Conservation (phyloP, 2,113 vertebrate species). For the Gallinago paraguaiae region DNA sequence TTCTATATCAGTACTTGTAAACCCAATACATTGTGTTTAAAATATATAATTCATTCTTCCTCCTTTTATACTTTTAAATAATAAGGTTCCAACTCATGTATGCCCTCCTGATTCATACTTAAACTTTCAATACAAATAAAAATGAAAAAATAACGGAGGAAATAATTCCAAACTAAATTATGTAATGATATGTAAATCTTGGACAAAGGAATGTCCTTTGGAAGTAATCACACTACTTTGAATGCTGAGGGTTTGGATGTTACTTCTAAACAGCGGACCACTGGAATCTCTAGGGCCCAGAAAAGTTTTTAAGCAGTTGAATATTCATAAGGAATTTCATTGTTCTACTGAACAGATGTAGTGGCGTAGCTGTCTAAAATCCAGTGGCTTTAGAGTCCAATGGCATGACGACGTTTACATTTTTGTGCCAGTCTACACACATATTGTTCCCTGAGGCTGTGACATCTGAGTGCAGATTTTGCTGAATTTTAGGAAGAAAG, state of each 20-base stretch:
- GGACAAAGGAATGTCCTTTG: neutral
- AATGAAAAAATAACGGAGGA: neutral
- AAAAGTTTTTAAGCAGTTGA: neutral
- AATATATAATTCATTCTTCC: neutral
- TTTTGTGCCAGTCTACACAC: neutral
- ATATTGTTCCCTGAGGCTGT: neutral
- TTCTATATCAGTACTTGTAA: neutral
- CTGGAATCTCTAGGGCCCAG: neutral
- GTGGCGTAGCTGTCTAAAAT: neutral
- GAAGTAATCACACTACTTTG: neutral
- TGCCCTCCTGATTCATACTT: neutral
- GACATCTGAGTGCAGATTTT: neutral
- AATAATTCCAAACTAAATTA: neutral
- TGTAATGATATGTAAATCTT: neutral
- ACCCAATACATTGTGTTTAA: neutral
- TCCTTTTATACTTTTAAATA: neutral
- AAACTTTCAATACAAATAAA: neutral
- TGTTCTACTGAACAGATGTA: neutral
- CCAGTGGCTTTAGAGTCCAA: neutral
- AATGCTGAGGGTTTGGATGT: neutral
- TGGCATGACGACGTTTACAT: accelerated
- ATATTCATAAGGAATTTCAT: neutral
- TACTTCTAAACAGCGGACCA: neutral
- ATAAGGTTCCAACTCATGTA: neutral
- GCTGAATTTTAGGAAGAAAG: neutral